Evolutionary conservation across 2,113 vertebrate species (phyloP).

Genomic region (Prionailurus viverrinus): DNA sequence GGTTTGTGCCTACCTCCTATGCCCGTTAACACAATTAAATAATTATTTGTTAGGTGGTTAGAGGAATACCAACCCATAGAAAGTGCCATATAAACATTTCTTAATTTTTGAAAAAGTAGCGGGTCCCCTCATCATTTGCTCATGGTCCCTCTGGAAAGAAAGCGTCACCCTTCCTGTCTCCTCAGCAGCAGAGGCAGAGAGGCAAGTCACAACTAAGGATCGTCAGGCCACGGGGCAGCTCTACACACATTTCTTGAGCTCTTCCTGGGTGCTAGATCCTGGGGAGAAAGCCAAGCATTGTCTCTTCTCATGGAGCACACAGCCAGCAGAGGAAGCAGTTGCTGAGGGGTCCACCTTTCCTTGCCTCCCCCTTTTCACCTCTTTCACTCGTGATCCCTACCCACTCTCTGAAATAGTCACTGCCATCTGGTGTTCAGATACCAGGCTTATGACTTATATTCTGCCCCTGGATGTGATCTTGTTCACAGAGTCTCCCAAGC

Average conservation of each 20-base stretch:
- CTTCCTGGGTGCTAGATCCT: too few relatives aligned
- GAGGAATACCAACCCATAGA: background rate
- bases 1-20: background rate
- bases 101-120: background rate
- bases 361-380: background rate
- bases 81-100: background rate
- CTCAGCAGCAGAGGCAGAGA: background rate
- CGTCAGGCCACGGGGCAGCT: background rate
- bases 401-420: background rate
- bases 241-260: background rate
- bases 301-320: rapidly evolving
- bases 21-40: background rate
- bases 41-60: background rate
- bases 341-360: background rate
- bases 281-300: rapidly evolving
- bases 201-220: background rate
- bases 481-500: background rate
- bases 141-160: background rate
- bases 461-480: background rate
- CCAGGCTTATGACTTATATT: background rate
- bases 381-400: background rate
- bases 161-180: background rate
- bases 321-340: background rate
- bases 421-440: background rate
- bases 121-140: background rate